Evolutionary conservation across 2,113 vertebrate species (phyloP).

Genomic region (Isurus oxyrinchus): DNA sequence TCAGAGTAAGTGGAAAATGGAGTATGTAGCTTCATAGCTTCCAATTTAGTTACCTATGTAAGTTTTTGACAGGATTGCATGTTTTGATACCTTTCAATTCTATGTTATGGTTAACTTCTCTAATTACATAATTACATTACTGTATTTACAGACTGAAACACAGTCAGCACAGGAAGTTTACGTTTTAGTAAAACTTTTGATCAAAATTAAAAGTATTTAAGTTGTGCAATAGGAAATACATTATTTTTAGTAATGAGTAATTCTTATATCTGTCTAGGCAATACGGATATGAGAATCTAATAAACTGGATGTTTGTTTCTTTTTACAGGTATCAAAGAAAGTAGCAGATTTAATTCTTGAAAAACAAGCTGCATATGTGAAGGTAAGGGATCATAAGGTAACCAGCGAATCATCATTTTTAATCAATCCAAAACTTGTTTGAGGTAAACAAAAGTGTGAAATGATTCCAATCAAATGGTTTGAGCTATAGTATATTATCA

Average conservation of each 20-base stretch:
- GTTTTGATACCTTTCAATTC: not conserved
- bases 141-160: not conserved
- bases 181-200: not conserved
- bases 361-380: conserved; percentile 94
- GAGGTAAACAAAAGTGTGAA: not conserved
- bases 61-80: not conserved
- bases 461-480: not conserved
- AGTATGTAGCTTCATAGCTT: not conserved
- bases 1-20: not conserved
- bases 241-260: not conserved
- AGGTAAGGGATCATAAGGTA: conserved; percentile 64
- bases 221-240: not conserved
- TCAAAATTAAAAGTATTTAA: not conserved
- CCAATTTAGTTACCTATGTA: not conserved
- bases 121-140: not conserved
- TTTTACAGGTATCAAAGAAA: conserved; percentile 88
- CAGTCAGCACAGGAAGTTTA: not conserved
- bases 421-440: not conserved
- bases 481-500: not conserved
- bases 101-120: not conserved
- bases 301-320: conserved; percentile 36
- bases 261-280: not conserved
- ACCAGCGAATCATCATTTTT: not conserved
- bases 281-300: not conserved
- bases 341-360: conserved; percentile 97